Percentiles rank a stretch among this genome's conserved stretches.
Evolutionary conservation across 2,113 vertebrate genomes (phyloP).

Genomic region (Gracilinanus agilis): DNA sequence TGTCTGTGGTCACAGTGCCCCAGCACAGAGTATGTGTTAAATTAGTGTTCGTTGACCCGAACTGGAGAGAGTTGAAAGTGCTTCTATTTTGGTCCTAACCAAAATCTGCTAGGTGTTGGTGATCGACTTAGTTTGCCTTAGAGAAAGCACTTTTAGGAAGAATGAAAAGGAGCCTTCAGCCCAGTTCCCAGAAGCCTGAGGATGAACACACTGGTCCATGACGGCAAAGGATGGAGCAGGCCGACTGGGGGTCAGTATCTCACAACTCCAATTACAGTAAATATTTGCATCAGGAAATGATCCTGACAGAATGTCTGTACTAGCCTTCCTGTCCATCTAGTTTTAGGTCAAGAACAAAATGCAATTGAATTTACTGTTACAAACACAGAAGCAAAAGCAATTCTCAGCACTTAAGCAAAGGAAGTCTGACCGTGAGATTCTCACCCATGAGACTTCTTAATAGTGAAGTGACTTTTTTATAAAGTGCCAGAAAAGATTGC

Average conservation of each 20-base stretch:
- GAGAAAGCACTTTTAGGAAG: neutral
- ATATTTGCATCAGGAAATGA: constrained; percentile 8
- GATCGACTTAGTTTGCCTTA: neutral
- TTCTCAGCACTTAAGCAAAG: neutral
- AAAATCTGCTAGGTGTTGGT: neutral
- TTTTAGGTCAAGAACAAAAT: neutral
- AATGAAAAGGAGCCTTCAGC: neutral
- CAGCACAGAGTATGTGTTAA: neutral
- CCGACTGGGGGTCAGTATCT: neutral
- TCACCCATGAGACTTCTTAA: neutral
- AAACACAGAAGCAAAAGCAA: neutral
- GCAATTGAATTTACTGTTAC: neutral
- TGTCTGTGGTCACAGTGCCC: neutral
- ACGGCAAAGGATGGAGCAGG: neutral
- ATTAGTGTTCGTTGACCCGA: neutral
- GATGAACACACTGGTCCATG: neutral
- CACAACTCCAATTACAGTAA: constrained; percentile 23
- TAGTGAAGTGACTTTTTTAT: neutral
- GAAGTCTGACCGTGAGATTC: neutral
- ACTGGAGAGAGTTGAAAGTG: neutral
- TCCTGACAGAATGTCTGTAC: neutral
- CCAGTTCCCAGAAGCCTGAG: neutral
- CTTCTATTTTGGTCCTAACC: neutral
- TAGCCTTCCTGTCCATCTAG: neutral
- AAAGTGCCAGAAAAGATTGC: neutral